phyloP scores from a whole-genome alignment of 2,888 invertebrate genomes.

The Oxyteleia sp. region DNA sequence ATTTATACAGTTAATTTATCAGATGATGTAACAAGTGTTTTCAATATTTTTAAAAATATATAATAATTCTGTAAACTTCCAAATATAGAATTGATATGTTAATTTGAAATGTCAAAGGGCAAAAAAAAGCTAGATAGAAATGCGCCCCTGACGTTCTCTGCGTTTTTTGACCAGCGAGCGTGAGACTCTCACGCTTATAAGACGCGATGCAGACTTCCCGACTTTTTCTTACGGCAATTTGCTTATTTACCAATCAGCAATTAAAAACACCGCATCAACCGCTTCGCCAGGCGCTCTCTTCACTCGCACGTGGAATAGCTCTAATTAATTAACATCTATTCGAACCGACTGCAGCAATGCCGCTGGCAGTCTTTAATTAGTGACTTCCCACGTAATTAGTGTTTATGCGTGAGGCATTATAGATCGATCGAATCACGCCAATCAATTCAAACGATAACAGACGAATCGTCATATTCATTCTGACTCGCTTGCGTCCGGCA shows the following conservation, averaged over 20 bases:
- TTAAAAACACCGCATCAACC: slow-evolving; percentile 79
- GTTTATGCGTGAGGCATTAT: slow-evolving; percentile 79
- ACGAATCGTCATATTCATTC: slow-evolving; percentile 66
- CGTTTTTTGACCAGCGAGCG: slow-evolving; percentile 73
- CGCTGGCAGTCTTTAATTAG: slow-evolving; percentile 85
- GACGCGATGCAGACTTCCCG: slow-evolving; percentile 51
- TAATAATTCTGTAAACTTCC: no score
- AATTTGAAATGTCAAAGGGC: no score
- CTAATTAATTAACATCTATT: slow-evolving; percentile 87
- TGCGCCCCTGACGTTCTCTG: slow-evolving; percentile 30
- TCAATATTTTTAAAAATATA: no score
- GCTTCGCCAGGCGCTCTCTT: slow-evolving; percentile 64
- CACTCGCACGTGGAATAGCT: slow-evolving; percentile 81
- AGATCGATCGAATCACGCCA: slow-evolving; percentile 68
- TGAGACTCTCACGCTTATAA: slow-evolving; percentile 56
- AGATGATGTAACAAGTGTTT: no score
- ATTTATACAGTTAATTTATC: no score
- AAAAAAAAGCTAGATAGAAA: no score
- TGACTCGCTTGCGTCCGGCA: slow-evolving; percentile 48
- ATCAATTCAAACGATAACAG: slow-evolving; percentile 72
- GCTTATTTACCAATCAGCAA: slow-evolving; percentile 84
- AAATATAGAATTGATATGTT: no score
- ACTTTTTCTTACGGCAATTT: slow-evolving; percentile 82
- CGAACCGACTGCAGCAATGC: slow-evolving; percentile 78
- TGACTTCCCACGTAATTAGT: slow-evolving; percentile 85